Base-by-base conservation (phyloP, 2,888 invertebrate species). In the Hedychridium roseum region DNA sequence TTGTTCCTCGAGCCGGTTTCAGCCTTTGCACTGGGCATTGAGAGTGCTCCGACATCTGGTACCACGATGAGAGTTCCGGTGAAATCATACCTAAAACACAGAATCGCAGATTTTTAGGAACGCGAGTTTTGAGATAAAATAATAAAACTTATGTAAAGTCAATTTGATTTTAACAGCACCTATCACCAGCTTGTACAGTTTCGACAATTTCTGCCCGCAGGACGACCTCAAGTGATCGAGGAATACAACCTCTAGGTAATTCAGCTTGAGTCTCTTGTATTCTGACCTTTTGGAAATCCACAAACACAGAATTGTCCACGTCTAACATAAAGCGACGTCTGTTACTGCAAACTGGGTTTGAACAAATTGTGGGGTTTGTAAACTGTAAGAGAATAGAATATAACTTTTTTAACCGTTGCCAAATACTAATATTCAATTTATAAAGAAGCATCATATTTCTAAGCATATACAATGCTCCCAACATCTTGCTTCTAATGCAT, bases 231-330 rank as follows among this genome's bases (percentile, higher is more conserved):
- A 99, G 86, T 49, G 95, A 95, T 27, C 99, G 84, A 0, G 99
- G 99, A 68, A 99, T 97, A 71, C 94, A 93, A 2, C 99, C 99
- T 34, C 97, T 82, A 0, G 99, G 99, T 21, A 99, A 80, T 78
- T 99, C 99, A 0, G 94, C 89, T 79, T 99, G 99, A 0, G 95
- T 95, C 81, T 99, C 99, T 79, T 99, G 99, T 59, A 99, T 91
- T 43, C 97, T 85, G 2, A 96, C 90, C 82, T 98, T 99, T 82
- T 99, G 99, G 78, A 99, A 99, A 80, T 99, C 99, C 1, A 98
- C 91, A 80, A 99, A 99, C 15, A 88, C 81, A 0, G 97, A 97
- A 76, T 94, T 94, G 79, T 96, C 94, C 4, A 95, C 88, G 70
- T 98, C 94, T 54, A 99, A 80, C 83, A 90, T 86, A 76, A 99